Evolutionary conservation across 2,113 vertebrate species (phyloP), one percentile per base, ranked within the genome.

Genomic region (Pagrus major): DNA sequence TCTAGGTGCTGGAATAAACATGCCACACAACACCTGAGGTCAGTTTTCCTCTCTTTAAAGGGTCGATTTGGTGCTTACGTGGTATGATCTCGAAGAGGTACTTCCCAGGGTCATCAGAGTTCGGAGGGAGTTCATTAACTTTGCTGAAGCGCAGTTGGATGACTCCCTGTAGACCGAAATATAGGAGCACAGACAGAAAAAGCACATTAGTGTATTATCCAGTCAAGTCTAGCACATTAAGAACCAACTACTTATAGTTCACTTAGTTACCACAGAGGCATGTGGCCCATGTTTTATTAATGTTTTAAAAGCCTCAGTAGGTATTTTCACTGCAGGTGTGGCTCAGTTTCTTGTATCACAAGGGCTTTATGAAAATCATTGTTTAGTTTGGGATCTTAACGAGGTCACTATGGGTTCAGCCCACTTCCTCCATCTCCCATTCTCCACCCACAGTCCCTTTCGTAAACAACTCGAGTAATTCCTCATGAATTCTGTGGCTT

Each of bases 11-110:
- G 12, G 2, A 56, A n/a, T 46, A 49, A 63, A 46, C 35, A 33
- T 66, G 21, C 15, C 42, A 47, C 31, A 11, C 21, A 51, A 21
- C 0, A 5, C 27, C 0, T 16, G 4, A 29, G 11, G 29, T 31
- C 29, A 25, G 11, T 37, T 58, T 20, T 23, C n/a, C 39, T 56
- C 14, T 18, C 4, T 5, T 41, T 33, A 18, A 16, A 55, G 15
- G n/a, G 31, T 23, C 0, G 5, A 16, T 56, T 44, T 2, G 7
- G 46, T 66, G 10, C 96, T 92, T 91, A 99, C 98, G 96, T 94
- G 96, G 97, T 80, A 96, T 91, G 74, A 99, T 96, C 89, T 99
- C 97, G 1, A 99, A 99, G 76, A 98, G 95, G 90, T 96, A 97
- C 66, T 96, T 98, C 42, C 96, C 97, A 0, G 93, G 93, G 44